These are phyloP conservation scores for Carapus acus DNA, from an alignment of 2,797 vertebrate genomes.

Conservation along the genomic window DNA sequence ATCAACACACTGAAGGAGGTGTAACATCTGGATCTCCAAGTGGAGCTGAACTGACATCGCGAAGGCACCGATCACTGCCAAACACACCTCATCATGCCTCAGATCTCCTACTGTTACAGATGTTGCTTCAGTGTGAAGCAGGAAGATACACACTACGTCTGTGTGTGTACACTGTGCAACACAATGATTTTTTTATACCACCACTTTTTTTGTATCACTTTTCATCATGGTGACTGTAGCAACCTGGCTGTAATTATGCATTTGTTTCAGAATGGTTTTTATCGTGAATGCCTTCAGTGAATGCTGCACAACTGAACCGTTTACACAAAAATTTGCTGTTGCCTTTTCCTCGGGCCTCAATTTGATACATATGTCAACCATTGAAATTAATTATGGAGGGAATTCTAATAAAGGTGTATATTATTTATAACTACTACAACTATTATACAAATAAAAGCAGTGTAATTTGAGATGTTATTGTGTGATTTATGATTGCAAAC, in stretches of 20 bases:
- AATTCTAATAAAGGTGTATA: conserved; percentile 34
- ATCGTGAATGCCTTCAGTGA: conserved; percentile 16
- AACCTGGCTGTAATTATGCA: conserved; percentile 32
- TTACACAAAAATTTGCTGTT: conserved; percentile 35
- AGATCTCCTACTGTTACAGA: conserved; percentile 11
- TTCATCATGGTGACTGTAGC: conserved; percentile 23
- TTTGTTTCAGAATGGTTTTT: conserved; percentile 52
- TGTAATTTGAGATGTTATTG: not conserved
- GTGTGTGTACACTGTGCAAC: no score
- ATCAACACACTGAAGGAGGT: conserved; percentile 88
- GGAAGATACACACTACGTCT: not conserved
- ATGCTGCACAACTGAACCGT: conserved; percentile 33
- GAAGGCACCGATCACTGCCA: conserved; percentile 30
- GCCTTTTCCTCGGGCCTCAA: not conserved
- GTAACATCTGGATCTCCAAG: conserved; percentile 44
- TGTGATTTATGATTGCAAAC: not conserved
- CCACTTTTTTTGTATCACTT: conserved; percentile 5
- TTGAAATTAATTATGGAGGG: conserved; percentile 13
- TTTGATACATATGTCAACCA: conserved; percentile 31
- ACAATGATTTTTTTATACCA: conserved; percentile 1
- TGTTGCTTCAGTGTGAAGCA: not conserved
- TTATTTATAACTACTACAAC: conserved; percentile 39
- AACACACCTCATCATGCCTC: conserved; percentile 5
- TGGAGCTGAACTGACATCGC: not conserved
- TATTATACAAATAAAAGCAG: conserved; percentile 41